Evolutionary conservation across 2,888 invertebrate species (phyloP).

Genomic region (Prosapia bicincta): DNA sequence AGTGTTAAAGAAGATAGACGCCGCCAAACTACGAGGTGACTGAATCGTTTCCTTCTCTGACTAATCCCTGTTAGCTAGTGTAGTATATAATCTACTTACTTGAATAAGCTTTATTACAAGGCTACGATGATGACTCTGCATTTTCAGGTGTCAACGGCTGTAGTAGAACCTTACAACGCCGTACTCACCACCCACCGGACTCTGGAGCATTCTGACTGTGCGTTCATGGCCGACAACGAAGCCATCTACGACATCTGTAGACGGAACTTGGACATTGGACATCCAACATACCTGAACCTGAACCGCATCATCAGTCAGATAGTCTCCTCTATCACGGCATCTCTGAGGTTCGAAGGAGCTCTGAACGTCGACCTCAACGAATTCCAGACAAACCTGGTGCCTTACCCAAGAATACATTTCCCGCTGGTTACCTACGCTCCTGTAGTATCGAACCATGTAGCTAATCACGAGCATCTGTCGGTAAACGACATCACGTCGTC

Average conservation of each 20-base stretch:
- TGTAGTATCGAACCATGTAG: not conserved
- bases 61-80: too few relatives aligned
- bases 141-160: constrained; percentile 42
- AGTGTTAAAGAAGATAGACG: too few relatives aligned
- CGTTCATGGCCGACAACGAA: constrained; percentile 46
- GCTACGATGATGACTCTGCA: too few relatives aligned
- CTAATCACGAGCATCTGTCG: not conserved
- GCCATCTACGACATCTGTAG: constrained; percentile 50
- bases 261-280: constrained; percentile 61
- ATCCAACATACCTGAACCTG: constrained; percentile 79
- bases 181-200: constrained; percentile 45
- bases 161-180: constrained; percentile 47
- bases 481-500: constrained; percentile 58
- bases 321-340: constrained; percentile 85
- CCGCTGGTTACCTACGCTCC: not conserved
- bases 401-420: constrained; percentile 78
- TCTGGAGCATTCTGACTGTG: constrained; percentile 44
- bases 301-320: constrained; percentile 76
- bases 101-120: too few relatives aligned
- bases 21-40: too few relatives aligned
- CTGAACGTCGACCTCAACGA: constrained; percentile 59
- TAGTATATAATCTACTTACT: too few relatives aligned
- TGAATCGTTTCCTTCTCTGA: too few relatives aligned
- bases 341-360: constrained; percentile 81
- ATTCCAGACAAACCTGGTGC: constrained; percentile 72